Conservation (phyloP, 2,888 invertebrate genomes). For the Metacarcinus magister region DNA sequence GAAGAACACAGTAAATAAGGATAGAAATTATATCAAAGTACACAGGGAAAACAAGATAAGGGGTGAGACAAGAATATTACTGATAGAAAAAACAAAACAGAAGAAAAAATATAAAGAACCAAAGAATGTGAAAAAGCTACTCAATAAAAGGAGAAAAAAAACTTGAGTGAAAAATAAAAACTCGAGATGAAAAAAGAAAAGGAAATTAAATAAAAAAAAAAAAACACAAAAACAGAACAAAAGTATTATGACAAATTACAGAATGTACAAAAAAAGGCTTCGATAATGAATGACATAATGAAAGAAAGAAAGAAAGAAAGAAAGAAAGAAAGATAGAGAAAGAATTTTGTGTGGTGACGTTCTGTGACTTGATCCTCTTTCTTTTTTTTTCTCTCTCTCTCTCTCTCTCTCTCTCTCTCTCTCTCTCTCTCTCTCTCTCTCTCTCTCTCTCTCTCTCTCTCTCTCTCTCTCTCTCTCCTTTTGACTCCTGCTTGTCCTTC, state of each 20-base stretch:
- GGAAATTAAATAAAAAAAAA: not conserved
- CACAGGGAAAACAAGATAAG: no score
- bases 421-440: conserved; percentile 3
- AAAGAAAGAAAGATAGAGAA: conserved; percentile 34
- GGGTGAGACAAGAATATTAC: no score
- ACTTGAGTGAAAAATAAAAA: not conserved
- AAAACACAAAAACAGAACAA: not conserved
- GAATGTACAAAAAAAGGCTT: not conserved
- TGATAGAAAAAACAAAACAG: no score
- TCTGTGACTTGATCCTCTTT: not conserved
- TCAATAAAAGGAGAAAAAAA: no score
- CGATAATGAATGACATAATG: not conserved
- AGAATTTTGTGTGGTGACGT: not conserved
- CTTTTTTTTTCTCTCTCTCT: not conserved
- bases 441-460: no score
- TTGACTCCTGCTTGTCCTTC: not conserved
- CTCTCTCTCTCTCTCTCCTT: no score
- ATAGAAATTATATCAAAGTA: no score
- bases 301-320: conserved; percentile 50
- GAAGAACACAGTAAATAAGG: no score
- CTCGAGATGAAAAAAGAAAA: not conserved
- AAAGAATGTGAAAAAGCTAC: no score
- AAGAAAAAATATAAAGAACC: no score
- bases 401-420: not conserved
- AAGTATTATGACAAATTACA: not conserved